Base-by-base conservation (phyloP, 2,113 vertebrate genomes). In the Neolamprologus ventralis region DNA sequence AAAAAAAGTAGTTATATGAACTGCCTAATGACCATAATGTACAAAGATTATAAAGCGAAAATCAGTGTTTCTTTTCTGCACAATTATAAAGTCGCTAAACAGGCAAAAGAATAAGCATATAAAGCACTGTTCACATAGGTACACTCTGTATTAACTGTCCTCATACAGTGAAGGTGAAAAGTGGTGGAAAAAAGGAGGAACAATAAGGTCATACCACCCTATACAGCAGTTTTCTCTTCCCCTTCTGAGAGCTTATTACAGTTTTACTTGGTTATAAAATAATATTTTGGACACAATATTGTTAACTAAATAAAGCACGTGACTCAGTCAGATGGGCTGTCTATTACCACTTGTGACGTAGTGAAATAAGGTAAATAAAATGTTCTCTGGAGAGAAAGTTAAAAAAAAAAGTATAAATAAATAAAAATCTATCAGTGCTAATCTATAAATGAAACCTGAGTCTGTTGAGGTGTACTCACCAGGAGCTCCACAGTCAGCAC, bases 401-500 rank as follows among this genome's bases (percentile, higher is more conserved):
- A 2, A n/a, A 37, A 45, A 47, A 4, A 16, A 31, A 54, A 6
- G n/a, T 14, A 23, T 42, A 51, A 55, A 55, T 7, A 58, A n/a
- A 11, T 6, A 68, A 21, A 23, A 51, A 23, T 54, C 12, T 35
- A 45, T 78, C 17, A 9, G 12, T 26, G 7, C 2, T 5, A 3
- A 12, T n/a, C 23, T 80, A 12, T 5, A 35, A 9, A 37, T 40
- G 3, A n/a, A 81, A 90, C 2, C 19, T 45, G 17, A 68, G 65
- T 82, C 2, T 55, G 40, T 49, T 12, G n/a, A 9, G 16, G 9
- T 9, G 8, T 53, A 94, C 96, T 96, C 84, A 98, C 98, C 97
- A 19, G 97, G 85, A 12, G 91, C 78, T 47, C 97, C 97, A 87
- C 98, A 98, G 94, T 98, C 98, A 1, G 97, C 97, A 91, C 98